These are phyloP conservation scores for Lasioglossum lativentre DNA, from an alignment of 2,888 invertebrate species.

Conservation along the genomic window DNA sequence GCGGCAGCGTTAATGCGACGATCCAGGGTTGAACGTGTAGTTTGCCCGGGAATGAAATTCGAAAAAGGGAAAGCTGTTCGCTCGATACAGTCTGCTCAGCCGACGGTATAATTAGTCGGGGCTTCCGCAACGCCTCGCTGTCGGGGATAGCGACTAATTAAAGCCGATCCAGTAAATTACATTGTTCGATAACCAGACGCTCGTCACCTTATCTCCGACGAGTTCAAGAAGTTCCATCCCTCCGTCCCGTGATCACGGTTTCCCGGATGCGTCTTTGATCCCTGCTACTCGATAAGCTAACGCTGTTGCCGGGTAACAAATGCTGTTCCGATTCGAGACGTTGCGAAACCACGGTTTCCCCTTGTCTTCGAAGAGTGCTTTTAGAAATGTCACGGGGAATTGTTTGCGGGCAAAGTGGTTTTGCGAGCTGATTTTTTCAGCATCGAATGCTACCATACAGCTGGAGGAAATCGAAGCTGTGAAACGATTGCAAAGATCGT, in stretches of 20 bases:
- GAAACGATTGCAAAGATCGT: neutral
- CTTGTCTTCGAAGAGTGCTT: neutral
- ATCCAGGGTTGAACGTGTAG: neutral
- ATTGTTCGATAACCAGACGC: constrained; percentile 37
- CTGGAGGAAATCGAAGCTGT: neutral
- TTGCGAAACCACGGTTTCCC: neutral
- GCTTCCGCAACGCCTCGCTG: constrained; percentile 29
- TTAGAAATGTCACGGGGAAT: neutral
- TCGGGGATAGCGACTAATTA: constrained; percentile 50
- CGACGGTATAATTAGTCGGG: constrained; percentile 42
- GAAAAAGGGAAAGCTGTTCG: neutral
- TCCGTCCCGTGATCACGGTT: neutral
- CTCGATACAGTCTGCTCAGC: constrained; percentile 29
- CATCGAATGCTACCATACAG: neutral
- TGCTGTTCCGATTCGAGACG: constrained; percentile 12
- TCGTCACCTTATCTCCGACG: constrained; percentile 52
- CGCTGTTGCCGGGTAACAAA: constrained; percentile 34
- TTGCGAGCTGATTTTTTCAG: neutral
- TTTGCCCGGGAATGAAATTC: constrained; percentile 30
- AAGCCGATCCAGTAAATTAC: constrained; percentile 40
- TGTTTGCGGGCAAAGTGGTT: neutral
- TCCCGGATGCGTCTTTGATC: constrained; percentile 52
- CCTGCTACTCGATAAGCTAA: constrained; percentile 67
- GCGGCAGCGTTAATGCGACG: constrained; percentile 20
- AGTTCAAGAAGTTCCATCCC: constrained; percentile 40